Evolutionary conservation across 2,888 invertebrate genomes (phyloP), one percentile per base, ranked within the genome.

Genomic region (Encarsia formosa): DNA sequence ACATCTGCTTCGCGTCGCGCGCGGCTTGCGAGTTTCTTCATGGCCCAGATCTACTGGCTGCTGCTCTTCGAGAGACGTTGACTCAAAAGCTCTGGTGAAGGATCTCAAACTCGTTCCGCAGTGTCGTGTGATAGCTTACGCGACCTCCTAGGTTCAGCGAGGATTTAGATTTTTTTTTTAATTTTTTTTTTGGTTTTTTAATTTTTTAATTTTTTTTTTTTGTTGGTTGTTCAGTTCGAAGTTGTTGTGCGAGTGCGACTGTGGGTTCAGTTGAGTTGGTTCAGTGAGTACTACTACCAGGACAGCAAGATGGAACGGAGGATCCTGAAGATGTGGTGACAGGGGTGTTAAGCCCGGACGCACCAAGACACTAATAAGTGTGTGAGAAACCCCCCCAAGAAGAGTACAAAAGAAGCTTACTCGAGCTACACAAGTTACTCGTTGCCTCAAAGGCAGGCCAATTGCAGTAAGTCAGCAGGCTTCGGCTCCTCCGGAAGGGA

Each of bases 271-370:
- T n/a, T 38, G 38, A 11, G 20, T 20, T 9, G 9, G 8, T 16
- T 35, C 35, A 4, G 35, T 35, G 13, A 13, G 35, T 13, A 18
- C 20, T 19, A 38, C 15, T 38, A 6, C 46, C 54, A 61, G 60
- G 50, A 54, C n/a, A n/a, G n/a, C n/a, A n/a, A n/a, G n/a, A 72
- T 72, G 72, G 69, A 71, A 64, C 65, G 66, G 62, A 71, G 66
- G 60, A 72, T 71, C 49, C 60, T 70, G 63, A 73, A 69, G 68
- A 73, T 73, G 73, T 73, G 67, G 73, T 73, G 73, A 73, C 65
- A 61, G 61, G n/a, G 61, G 66, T 59, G 63, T 48, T 42, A 63
- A 67, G 66, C n/a, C n/a, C 64, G 50, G 51, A 60, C 62, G 67
- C 64, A 67, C 49, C 68, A 64, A 72, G 73, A 73, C 73, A 70